Evolutionary conservation across 2,113 vertebrate species (phyloP).

Genomic region (cat (Felis catus)): F.catus_Fca126_mat1.0 CM031424.1:78276501-78277000

Average conservation of each 20-base stretch:
- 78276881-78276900: background rate
- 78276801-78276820: background rate
- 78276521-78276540: fast-evolving
- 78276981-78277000: background rate
- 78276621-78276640: background rate
- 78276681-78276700: background rate
- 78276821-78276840: background rate
- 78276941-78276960: background rate
- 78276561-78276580: background rate
- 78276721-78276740: background rate
- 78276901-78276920: background rate
- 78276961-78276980: background rate
- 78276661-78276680: background rate
- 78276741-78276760: background rate
- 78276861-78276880: background rate
- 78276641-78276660: background rate
- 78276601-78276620: background rate
- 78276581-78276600: background rate
- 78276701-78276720: background rate
- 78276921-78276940: background rate
- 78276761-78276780: background rate
- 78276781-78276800: background rate
- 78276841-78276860: background rate
- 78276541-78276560: background rate
- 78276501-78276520: background rate